Base-by-base conservation (phyloP, 2,113 vertebrate genomes). In the Petrocephalus microphthalmus region DNA sequence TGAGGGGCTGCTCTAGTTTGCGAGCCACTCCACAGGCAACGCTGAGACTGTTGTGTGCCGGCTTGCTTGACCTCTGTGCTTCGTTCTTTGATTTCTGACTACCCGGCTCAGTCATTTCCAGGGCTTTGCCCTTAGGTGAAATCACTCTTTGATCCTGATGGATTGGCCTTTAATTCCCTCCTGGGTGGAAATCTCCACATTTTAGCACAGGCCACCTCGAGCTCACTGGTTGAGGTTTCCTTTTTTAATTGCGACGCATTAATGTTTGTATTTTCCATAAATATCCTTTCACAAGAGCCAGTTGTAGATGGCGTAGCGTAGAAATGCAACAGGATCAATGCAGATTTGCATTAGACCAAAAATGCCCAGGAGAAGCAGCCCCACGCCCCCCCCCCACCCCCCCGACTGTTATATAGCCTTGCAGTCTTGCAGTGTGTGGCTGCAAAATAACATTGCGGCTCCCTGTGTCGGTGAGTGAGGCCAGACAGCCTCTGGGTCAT, bases 401-500 rank as follows among this genome's bases (percentile, higher is more conserved):
- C 29, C 4, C 29, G 29, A 13, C 8, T 33, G 25, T 85, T 85
- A 22, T 85, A 56, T 17, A 19, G 29, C 5, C 7, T 87, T 87
- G n/a, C n/a, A n/a, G n/a, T n/a, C n/a, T 53, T 57, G 42, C 17
- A 74, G 29, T 47, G 33, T 57, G 74, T 60, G 82, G 51, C 71
- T 83, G 74, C 25, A 88, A 51, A 88, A 84, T 64, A 84, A 51
- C 13, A 10, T 37, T 85, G 10, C 37, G 25, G n/a, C 33, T 88
- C 19, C 33, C 29, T 20, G 51, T 67, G 8, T 52, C 22, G 45
- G 25, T 85, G 10, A 45, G 87, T 60, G 51, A 64, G 52, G 51
- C 52, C 25, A 49, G 25, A 7, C 42, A 29, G 51, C 60, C 54
- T 83, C 33, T 17, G 22, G 87, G 87, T 64, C 81, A 49, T 51